phyloP scores from a whole-genome alignment of 2,888 invertebrate species.

The Drosophila mulleri region DNA sequence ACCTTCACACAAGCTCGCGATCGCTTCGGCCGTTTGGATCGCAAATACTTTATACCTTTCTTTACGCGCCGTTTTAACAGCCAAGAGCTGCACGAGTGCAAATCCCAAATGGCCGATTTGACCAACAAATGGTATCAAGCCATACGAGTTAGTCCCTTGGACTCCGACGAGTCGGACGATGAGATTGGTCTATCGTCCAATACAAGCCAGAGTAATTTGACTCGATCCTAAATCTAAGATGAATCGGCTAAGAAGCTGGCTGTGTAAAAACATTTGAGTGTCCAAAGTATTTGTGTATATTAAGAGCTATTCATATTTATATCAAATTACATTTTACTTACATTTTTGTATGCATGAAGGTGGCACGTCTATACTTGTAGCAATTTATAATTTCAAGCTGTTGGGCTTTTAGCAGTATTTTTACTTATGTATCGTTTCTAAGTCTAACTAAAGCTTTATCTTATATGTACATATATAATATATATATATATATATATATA shows the following conservation, averaged over 20 bases:
- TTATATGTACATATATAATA: too few relatives aligned
- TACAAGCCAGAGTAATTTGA: conserved; percentile 74
- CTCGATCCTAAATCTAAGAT: conserved; percentile 55
- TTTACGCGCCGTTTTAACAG: conserved; percentile 98
- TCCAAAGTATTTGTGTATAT: conserved; percentile 31
- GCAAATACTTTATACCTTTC: conserved; percentile 97
- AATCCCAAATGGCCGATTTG: conserved; percentile 97
- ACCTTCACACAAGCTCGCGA: conserved; percentile 91
- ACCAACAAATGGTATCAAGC: conserved; percentile 99
- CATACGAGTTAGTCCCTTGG: conserved; percentile 94
- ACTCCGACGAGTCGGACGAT: conserved; percentile 91
- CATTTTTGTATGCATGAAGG: conserved; percentile 6
- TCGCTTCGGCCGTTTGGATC: conserved; percentile 96
- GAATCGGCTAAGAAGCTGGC: conserved; percentile 4
- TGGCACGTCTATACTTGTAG: conserved; percentile 4
- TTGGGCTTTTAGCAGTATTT: conserved; percentile 39
- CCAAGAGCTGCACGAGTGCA: conserved; percentile 97
- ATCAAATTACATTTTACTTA: background rate
- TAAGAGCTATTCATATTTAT: conserved; percentile 4
- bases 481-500: conserved; percentile 1
- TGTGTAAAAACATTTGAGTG: conserved; percentile 11
- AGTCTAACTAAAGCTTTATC: conserved; percentile 33
- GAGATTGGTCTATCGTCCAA: conserved; percentile 82
- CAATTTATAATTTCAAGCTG: conserved; percentile 1
- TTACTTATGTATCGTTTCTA: conserved; percentile 3